A percentile compares a stretch with the other conserved stretches of the same genome.
Conservation (phyloP, 2,113 vertebrate genomes). For the Amia ocellicauda region DNA sequence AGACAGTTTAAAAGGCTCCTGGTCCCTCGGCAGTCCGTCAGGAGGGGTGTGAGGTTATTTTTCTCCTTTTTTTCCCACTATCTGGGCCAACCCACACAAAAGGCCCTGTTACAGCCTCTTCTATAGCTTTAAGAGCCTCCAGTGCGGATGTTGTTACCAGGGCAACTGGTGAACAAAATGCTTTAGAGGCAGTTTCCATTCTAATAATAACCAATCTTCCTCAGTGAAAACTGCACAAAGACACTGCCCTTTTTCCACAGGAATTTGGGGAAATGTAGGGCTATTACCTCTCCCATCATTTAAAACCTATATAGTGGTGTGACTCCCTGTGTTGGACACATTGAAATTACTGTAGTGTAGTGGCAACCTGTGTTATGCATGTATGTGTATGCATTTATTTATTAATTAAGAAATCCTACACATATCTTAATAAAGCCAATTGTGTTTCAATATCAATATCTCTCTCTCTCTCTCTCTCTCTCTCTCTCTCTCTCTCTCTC, state of each 20-base stretch:
- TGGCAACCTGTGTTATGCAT: no score
- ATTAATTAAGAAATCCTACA: constrained; percentile 21
- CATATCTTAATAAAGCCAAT: no score
- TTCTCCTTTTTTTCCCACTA: constrained; percentile 23
- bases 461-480: no score
- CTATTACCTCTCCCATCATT: no score
- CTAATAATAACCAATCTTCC: constrained; percentile 86
- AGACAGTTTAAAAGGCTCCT: constrained; percentile 6
- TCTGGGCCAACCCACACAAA: constrained; percentile 39
- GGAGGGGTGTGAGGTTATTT: constrained; percentile 6
- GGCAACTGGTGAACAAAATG: constrained; percentile 82
- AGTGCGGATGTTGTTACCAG: constrained; percentile 80
- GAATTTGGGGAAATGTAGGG: constrained; percentile 32
- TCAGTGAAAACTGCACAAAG: constrained; percentile 66
- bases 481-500: no score
- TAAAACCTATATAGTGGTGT: no score
- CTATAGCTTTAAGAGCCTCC: constrained; percentile 73
- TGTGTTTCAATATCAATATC: no score
- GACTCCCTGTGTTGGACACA: no score
- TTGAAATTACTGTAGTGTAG: no score
- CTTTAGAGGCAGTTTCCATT: constrained; percentile 73
- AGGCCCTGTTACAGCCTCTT: constrained; percentile 33
- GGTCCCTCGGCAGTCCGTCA: not conserved
- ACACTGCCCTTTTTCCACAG: constrained; percentile 36
- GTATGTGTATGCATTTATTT: constrained; percentile 29